Conservation (phyloP, 1,140 invertebrate species). For the Zaprionus inermis region DNA sequence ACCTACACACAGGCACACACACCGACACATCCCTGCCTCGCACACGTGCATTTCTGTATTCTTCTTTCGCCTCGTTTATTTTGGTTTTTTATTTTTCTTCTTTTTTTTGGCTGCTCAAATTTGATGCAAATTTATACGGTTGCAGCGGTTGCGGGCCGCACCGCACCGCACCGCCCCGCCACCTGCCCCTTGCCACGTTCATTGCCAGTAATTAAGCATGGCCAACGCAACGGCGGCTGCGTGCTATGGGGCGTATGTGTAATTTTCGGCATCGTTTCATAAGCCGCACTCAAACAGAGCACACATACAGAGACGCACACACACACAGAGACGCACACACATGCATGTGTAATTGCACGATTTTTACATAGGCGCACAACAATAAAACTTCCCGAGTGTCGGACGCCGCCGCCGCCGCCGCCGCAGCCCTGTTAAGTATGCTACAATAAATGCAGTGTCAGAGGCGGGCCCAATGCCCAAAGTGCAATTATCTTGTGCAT, state of each 20-base stretch:
- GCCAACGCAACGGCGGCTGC: slow-evolving; percentile 51
- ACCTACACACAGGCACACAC: slow-evolving; percentile 18
- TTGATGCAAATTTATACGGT: slow-evolving; percentile 75
- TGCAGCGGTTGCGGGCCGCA: slow-evolving; percentile 26
- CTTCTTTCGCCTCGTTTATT: slow-evolving; percentile 18
- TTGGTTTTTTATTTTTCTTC: slow-evolving; percentile 21
- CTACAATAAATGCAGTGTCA: slow-evolving; percentile 81
- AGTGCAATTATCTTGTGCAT: slow-evolving; percentile 82
- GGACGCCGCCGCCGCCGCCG: no score
- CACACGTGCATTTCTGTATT: slow-evolving; percentile 65
- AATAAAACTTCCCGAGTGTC: slow-evolving; percentile 63
- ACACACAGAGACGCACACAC: slow-evolving; percentile 13
- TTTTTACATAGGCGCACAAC: slow-evolving; percentile 76
- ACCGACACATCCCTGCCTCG: not conserved
- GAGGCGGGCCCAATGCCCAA: slow-evolving; percentile 69
- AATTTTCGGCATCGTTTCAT: slow-evolving; percentile 82
- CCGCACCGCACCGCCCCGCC: slow-evolving; percentile 19
- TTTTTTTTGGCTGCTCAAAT: slow-evolving; percentile 58
- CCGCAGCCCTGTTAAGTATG: slow-evolving; percentile 72
- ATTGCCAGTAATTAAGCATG: slow-evolving; percentile 71
- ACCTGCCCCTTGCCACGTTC: slow-evolving; percentile 5
- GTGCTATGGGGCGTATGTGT: slow-evolving; percentile 78
- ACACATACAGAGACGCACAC: slow-evolving; percentile 13
- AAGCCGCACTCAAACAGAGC: slow-evolving; percentile 53
- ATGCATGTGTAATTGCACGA: slow-evolving; percentile 64